Base-by-base conservation (phyloP, 2,113 vertebrate genomes). In the Xenopus tropicalis region DNA sequence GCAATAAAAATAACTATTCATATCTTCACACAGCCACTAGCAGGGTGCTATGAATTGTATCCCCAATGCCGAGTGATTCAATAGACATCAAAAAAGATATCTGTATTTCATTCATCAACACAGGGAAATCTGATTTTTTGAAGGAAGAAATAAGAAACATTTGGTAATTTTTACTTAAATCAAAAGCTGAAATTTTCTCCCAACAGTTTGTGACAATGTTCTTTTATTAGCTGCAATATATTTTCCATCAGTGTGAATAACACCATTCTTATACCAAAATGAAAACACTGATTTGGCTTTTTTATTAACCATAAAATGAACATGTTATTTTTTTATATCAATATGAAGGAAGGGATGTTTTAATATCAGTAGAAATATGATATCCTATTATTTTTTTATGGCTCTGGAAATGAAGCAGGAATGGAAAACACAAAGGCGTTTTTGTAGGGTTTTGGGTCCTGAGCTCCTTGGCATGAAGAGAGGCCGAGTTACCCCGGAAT, bases 351-450 rank as follows among this genome's bases (percentile, higher is more conserved):
- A 20, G 37, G 46, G 52, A 43, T 46, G 66, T 73, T 73, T 66
- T 66, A 73, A 58, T 66, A 57, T 43, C 46, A 46, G 25, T 46
- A 19, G 20, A 73, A 42, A 66, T 24, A 48, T 58, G 37, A 66
- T 66, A 61, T 66, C 42, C 52, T 46, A 67, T 74, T 74, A 74
- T 74, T 61, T 67, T 65, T 72, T 74, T 66, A 74, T 48, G 46
- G 72, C 51, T 59, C 23, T 20, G 21, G 42, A 67, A 66, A 61
- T 61, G 59, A 64, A 7, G 4, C 13, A 20, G 64, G 64, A 23
- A 67, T 74, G 61, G 6, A 22, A 11, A 61, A 54, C 23, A 54
- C 6, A 51, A 57, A 66, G 10, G 62, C 24, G 62, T 43, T 48
- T 65, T 61, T 43, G 62, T 63, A 37, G 22, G 14, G 22, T 67